phyloP scores from a whole-genome alignment of 2,113 vertebrate species.

The Centropristis striata region DNA sequence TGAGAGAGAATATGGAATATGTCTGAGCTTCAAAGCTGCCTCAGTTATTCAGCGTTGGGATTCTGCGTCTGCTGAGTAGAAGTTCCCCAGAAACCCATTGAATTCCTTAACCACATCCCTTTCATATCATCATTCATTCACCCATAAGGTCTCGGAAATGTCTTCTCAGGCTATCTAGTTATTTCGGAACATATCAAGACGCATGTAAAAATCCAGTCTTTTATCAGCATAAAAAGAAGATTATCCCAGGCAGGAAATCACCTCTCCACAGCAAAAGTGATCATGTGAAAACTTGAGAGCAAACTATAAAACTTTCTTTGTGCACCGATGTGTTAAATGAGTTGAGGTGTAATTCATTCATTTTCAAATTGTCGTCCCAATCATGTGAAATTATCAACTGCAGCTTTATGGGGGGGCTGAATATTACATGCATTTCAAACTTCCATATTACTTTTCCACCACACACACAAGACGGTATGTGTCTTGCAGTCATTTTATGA shows the following conservation, averaged over 20 bases:
- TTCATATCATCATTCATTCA: not conserved
- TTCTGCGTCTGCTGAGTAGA: not conserved
- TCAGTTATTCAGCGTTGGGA: not conserved
- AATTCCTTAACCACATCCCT: not conserved
- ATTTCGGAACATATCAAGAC: not conserved
- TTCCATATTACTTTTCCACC: not conserved
- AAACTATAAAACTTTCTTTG: not conserved
- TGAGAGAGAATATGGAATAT: slow-evolving; percentile 22
- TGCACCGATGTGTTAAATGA: not conserved
- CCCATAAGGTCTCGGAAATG: not conserved
- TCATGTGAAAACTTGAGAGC: not conserved
- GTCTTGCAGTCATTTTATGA: not conserved
- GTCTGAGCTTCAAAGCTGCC: slow-evolving; percentile 11
- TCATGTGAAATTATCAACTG: not conserved
- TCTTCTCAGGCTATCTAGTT: not conserved
- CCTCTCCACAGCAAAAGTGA: not conserved
- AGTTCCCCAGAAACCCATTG: not conserved
- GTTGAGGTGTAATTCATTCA: not conserved
- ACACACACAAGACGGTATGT: not conserved
- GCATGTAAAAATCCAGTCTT: not conserved
- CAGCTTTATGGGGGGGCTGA: not conserved
- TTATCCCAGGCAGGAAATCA: not conserved
- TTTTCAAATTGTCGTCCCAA: not conserved
- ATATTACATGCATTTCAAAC: not conserved
- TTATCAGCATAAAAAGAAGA: not conserved